Conservation (phyloP, 2,888 invertebrate genomes). For the Cataglyphis altisquamis region DNA sequence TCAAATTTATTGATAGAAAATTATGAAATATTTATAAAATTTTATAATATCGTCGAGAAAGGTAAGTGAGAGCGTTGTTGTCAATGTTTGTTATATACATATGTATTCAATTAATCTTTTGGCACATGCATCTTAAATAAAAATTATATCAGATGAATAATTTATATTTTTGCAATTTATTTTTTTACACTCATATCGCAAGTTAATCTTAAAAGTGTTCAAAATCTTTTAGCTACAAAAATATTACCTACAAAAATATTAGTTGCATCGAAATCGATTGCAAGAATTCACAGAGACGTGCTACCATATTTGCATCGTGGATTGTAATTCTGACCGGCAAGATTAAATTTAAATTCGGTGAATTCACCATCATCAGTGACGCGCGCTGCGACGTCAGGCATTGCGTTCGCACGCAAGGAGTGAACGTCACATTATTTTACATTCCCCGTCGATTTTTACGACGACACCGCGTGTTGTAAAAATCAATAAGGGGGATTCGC, state of each 20-base stretch:
- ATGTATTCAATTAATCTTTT: background rate
- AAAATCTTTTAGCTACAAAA: background rate
- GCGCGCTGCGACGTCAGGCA: slow-evolving; percentile 55
- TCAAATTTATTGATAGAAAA: background rate
- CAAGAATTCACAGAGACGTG: background rate
- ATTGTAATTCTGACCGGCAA: slow-evolving; percentile 51
- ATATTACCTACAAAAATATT: background rate
- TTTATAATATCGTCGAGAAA: background rate
- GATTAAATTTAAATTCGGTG: slow-evolving; percentile 67
- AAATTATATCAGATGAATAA: background rate
- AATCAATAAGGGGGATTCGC: slow-evolving; percentile 71
- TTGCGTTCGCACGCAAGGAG: slow-evolving; percentile 54
- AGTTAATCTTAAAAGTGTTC: background rate
- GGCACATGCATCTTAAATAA: background rate
- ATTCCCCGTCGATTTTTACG: slow-evolving; percentile 73
- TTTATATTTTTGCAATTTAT: background rate
- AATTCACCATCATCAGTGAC: slow-evolving; percentile 68
- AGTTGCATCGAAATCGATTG: background rate
- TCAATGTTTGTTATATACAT: background rate
- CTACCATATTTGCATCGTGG: slow-evolving; percentile 37
- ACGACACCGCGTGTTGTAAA: slow-evolving; percentile 69
- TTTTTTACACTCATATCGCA: background rate
- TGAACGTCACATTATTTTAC: slow-evolving; percentile 66
- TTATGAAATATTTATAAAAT: background rate
- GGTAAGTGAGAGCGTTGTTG: background rate